A percentile compares a stretch with the other conserved stretches of the same genome.
phyloP scores from a whole-genome alignment of 2,797 vertebrate genomes.

The Tadarida brasiliensis region DNA sequence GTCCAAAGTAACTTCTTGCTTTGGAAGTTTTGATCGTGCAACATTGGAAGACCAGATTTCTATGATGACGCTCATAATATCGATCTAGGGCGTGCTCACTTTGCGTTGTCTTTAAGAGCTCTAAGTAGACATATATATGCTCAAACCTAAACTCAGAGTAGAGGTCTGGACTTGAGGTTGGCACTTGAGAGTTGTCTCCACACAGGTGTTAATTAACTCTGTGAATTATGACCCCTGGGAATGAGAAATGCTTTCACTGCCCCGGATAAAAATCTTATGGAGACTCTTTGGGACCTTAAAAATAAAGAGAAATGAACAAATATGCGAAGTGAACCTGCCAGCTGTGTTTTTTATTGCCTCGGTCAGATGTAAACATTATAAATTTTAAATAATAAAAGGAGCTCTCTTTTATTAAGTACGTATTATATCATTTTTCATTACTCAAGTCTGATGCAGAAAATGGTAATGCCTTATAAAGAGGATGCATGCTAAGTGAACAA shows the following conservation, averaged over 20 bases:
- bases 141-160: not conserved
- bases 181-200: conserved; percentile 7
- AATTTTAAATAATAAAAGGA: conserved; percentile 12
- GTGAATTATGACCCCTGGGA: conserved; percentile 32
- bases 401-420: not conserved
- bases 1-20: not conserved
- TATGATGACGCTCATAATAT: not conserved
- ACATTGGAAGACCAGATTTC: not conserved
- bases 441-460: not conserved
- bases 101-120: conserved; percentile 6
- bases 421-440: conserved; percentile 22
- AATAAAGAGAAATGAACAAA: conserved; percentile 25
- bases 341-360: not conserved
- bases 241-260: conserved; percentile 36
- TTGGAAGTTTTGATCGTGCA: not conserved
- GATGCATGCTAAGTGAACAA: conserved; percentile 45
- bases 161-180: not conserved
- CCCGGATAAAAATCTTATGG: not conserved
- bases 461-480: not conserved
- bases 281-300: conserved; percentile 32
- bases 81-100: not conserved
- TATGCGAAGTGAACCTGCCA: not conserved
- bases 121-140: conserved; percentile 46
- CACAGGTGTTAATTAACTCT: not conserved
- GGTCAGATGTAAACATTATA: conserved; percentile 9